These are phyloP conservation scores for Leptinotarsa juncta DNA, from an alignment of 2,888 invertebrate species.

Conservation along the genomic window DNA sequence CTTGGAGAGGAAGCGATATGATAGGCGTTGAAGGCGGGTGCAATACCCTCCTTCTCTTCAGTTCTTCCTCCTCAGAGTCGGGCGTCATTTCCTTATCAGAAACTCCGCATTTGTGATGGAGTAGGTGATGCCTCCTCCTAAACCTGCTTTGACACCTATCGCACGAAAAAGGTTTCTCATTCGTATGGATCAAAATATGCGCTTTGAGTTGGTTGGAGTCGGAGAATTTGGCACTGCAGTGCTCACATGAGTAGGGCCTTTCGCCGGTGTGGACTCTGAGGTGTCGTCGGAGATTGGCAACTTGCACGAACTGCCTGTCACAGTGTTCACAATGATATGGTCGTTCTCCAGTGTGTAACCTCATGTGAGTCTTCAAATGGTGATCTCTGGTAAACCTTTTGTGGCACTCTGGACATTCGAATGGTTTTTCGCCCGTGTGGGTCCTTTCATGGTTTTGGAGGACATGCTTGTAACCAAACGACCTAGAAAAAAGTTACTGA, in stretches of 20 bases:
- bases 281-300: constrained; percentile 90
- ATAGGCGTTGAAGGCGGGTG: constrained; percentile 66
- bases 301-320: constrained; percentile 92
- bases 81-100: constrained; percentile 56
- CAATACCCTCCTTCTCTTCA: constrained; percentile 65
- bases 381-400: constrained; percentile 93
- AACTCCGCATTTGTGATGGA: constrained; percentile 84
- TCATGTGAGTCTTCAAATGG: constrained; percentile 92
- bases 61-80: constrained; percentile 58
- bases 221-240: constrained; percentile 88
- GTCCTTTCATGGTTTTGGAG: constrained; percentile 94
- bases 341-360: constrained; percentile 92
- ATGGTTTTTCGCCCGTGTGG: constrained; percentile 94
- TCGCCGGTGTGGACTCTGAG: constrained; percentile 93
- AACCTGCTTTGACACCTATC: constrained; percentile 81
- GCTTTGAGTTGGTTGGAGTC: constrained; percentile 94
- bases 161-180: constrained; percentile 90
- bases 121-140: constrained; percentile 85
- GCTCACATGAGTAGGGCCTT: constrained; percentile 87
- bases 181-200: constrained; percentile 88
- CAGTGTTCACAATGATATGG: constrained; percentile 93
- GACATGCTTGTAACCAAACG: constrained; percentile 94
- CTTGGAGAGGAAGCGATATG: constrained; percentile 57
- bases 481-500: constrained; percentile 63
- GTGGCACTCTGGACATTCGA: constrained; percentile 91